Evolutionary conservation across 2,888 invertebrate genomes (phyloP).

Genomic region (Harmothoe impar): DNA sequence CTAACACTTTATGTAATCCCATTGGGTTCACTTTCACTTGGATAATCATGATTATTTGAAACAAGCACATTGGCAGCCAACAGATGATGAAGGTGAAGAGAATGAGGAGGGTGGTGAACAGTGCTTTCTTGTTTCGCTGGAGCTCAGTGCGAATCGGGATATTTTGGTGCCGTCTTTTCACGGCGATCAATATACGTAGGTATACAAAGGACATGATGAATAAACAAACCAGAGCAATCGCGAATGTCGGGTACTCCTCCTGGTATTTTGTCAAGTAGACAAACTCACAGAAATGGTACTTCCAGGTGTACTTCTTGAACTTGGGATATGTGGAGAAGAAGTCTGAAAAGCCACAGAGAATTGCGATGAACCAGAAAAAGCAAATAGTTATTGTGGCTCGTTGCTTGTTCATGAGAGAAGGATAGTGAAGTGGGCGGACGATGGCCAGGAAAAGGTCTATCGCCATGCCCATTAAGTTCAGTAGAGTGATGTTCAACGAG

Average conservation of each 20-base stretch:
- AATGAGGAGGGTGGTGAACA: constrained; percentile 70
- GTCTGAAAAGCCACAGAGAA: constrained; percentile 71
- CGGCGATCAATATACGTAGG: constrained; percentile 74
- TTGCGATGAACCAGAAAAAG: constrained; percentile 68
- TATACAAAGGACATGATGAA: constrained; percentile 75
- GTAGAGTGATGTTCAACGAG: constrained; percentile 74
- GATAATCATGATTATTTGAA: constrained; percentile 68
- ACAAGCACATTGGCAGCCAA: constrained; percentile 69
- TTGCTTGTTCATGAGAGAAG: constrained; percentile 66
- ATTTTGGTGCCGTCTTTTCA: constrained; percentile 65
- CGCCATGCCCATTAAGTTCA: constrained; percentile 71
- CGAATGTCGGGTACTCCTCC: constrained; percentile 76
- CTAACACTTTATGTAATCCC: constrained; percentile 13
- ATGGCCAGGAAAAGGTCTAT: constrained; percentile 72
- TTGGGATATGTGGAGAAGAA: constrained; percentile 65
- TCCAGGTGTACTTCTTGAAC: constrained; percentile 64
- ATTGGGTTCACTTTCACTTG: constrained; percentile 62
- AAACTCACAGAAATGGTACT: constrained; percentile 75
- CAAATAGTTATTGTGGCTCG: constrained; percentile 66
- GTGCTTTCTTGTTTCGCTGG: constrained; percentile 66
- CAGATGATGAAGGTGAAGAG: constrained; percentile 70
- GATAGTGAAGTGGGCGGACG: constrained; percentile 69
- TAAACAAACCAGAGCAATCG: constrained; percentile 73
- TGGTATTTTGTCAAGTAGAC: constrained; percentile 74
- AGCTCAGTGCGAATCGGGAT: constrained; percentile 54